A percentile compares a stretch with the other conserved stretches of the same genome.
phyloP scores from a whole-genome alignment of 2,888 invertebrate species.

The Athalia rosae region DNA sequence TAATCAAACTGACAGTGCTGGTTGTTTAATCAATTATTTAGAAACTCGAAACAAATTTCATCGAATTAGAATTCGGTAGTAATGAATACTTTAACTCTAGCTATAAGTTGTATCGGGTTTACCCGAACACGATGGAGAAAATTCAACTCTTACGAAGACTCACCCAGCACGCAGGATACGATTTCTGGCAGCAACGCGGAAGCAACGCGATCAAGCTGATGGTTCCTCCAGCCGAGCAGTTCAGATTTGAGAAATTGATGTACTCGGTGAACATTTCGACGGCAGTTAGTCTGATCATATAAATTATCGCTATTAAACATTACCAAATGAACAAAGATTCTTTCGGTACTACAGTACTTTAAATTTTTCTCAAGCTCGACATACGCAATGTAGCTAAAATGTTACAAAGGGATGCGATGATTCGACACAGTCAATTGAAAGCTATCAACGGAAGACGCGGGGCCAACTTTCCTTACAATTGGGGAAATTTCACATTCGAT shows the following conservation, averaged over 20 bases:
- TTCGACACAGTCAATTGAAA: not conserved
- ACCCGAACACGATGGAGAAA: slow-evolving; percentile 65
- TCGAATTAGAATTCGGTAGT: not conserved
- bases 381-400: not conserved
- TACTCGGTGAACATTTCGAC: not conserved
- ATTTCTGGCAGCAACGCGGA: slow-evolving; percentile 70
- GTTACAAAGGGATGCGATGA: not conserved
- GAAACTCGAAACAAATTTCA: slow-evolving; percentile 1
- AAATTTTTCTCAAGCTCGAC: not conserved
- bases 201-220: slow-evolving; percentile 73
- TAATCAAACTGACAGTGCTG: not conserved
- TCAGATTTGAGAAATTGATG: slow-evolving; percentile 61
- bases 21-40: not conserved
- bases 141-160: slow-evolving; percentile 63
- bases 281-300: slow-evolving; percentile 6
- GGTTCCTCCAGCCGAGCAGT: slow-evolving; percentile 71
- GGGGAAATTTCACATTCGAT: slow-evolving; percentile 45
- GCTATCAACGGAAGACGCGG: not conserved
- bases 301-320: not conserved
- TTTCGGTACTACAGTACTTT: not conserved
- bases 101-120: slow-evolving; percentile 72
- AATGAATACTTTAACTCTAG: slow-evolving; percentile 55
- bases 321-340: not conserved
- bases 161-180: slow-evolving; percentile 57
- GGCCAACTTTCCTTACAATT: not conserved